Percentiles rank a stretch among this genome's conserved stretches.
Conservation (phyloP, 2,113 vertebrate genomes). For the Jacana jacana region DNA sequence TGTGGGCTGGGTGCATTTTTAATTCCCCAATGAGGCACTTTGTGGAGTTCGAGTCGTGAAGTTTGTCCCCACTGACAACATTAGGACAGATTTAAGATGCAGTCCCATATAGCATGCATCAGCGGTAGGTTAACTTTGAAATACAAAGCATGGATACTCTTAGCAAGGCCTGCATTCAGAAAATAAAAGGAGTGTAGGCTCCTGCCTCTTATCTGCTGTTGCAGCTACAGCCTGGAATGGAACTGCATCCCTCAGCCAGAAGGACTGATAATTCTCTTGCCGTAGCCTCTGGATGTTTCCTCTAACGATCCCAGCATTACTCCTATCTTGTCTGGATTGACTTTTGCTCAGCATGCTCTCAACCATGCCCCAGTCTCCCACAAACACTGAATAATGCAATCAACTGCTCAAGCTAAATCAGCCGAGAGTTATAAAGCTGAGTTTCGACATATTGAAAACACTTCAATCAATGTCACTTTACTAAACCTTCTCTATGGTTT, state of each 20-base stretch:
- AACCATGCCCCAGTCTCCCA: constrained; percentile 40
- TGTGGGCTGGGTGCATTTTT: accelerated
- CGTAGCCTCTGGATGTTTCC: constrained; percentile 23
- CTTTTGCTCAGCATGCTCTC: constrained; percentile 58
- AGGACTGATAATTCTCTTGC: constrained; percentile 20
- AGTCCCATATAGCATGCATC: neutral
- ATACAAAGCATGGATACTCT: neutral
- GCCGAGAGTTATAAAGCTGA: constrained; percentile 31
- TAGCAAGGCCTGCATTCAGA: neutral
- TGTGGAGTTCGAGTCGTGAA: neutral
- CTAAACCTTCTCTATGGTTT: constrained; percentile 15
- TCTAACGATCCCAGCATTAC: constrained; percentile 21
- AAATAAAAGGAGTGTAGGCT: neutral
- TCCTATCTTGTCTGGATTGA: constrained; percentile 44
- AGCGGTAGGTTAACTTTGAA: neutral
- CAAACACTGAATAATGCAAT: constrained; percentile 58
- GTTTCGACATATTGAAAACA: constrained; percentile 52
- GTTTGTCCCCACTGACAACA: neutral
- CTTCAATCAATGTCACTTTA: constrained; percentile 61
- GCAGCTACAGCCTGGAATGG: constrained; percentile 11
- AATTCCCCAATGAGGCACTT: neutral
- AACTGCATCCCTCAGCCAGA: neutral
- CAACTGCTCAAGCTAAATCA: constrained; percentile 53
- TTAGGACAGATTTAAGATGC: neutral
- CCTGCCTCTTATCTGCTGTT: constrained; percentile 14